Evolutionary conservation across 1,140 invertebrate genomes (phyloP).

Genomic region (Papilio aristodemus): DNA sequence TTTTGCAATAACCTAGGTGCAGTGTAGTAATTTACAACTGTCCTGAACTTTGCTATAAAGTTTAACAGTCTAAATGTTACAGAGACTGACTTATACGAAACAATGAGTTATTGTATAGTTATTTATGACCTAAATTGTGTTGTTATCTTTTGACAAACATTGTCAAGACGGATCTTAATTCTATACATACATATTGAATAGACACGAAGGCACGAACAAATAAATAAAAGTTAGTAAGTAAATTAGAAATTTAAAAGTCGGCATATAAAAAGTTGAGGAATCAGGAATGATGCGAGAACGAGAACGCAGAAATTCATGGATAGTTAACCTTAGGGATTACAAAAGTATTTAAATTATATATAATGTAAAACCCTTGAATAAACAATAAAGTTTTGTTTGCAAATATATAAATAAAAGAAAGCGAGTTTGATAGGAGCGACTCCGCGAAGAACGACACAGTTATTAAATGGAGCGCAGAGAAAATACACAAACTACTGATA

Average conservation of each 20-base stretch:
- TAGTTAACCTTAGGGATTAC: too few relatives aligned
- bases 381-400: background rate
- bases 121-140: constrained; percentile 40
- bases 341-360: too few relatives aligned
- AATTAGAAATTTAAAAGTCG: background rate
- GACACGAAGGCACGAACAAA: background rate
- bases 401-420: constrained; percentile 29
- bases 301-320: too few relatives aligned
- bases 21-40: constrained; percentile 48
- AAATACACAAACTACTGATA: constrained; percentile 34
- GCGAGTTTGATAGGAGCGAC: constrained; percentile 27
- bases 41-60: constrained; percentile 54
- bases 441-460: constrained; percentile 30
- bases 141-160: constrained; percentile 11
- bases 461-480: constrained; percentile 33
- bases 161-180: background rate
- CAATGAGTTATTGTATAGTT: constrained; percentile 54
- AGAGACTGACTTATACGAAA: constrained; percentile 47
- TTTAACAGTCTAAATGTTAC: constrained; percentile 49
- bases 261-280: too few relatives aligned
- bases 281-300: too few relatives aligned
- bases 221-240: background rate
- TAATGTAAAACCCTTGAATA: background rate
- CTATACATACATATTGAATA: background rate
- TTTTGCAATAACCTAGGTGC: constrained; percentile 44